Percentiles rank a stretch among this genome's conserved stretches.
These are phyloP conservation scores for Sepioteuthis lessoniana DNA, from an alignment of 2,888 invertebrate species.

Conservation along the genomic window DNA sequence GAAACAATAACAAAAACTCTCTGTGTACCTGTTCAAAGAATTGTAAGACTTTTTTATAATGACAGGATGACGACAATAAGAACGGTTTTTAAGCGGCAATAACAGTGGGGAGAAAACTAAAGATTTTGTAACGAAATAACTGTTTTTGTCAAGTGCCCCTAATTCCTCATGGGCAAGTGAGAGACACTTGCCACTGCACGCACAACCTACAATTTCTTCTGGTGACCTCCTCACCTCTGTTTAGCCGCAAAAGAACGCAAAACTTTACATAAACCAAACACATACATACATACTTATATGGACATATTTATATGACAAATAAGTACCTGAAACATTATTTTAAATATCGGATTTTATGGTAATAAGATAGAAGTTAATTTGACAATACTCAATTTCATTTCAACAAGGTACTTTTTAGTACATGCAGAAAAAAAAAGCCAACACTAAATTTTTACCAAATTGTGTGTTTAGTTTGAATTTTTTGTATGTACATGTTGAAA, in stretches of 20 bases:
- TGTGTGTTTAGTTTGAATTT: no score
- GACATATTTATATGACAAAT: neutral
- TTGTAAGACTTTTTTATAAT: neutral
- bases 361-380: no score
- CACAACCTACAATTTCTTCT: slow-evolving; percentile 11
- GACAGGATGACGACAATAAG: neutral
- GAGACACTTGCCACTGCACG: neutral
- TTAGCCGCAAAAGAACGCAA: neutral
- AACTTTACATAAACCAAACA: neutral
- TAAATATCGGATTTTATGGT: no score
- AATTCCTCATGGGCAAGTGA: slow-evolving; percentile 10
- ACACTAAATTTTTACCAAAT: no score
- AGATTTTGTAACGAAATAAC: neutral
- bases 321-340: neutral
- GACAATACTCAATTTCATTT: no score
- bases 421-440: no score
- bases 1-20: neutral
- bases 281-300: neutral
- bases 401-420: no score
- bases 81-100: neutral
- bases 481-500: neutral
- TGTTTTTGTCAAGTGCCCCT: slow-evolving; percentile 33
- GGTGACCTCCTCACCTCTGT: neutral
- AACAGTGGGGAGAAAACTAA: neutral
- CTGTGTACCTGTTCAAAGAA: neutral